These are phyloP conservation scores for Nymphalis c-album DNA, from an alignment of 2,888 invertebrate genomes.

Conservation along the genomic window DNA sequence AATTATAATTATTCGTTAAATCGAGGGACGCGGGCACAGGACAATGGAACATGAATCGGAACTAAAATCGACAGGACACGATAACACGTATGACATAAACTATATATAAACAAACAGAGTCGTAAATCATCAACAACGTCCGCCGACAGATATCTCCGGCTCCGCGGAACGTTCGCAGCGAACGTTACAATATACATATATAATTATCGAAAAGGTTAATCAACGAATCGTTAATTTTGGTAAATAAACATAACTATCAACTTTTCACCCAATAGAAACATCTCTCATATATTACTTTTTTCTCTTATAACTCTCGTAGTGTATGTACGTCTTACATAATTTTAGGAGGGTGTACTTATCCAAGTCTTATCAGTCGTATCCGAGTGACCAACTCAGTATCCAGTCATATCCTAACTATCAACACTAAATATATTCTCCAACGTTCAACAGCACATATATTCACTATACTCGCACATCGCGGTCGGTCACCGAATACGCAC, in stretches of 20 bases:
- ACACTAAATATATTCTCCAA: slow-evolving; percentile 79
- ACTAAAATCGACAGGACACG: slow-evolving; percentile 68
- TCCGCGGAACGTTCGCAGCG: slow-evolving; percentile 44
- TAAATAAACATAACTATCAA: slow-evolving; percentile 76
- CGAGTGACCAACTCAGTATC: slow-evolving; percentile 75
- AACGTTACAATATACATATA: slow-evolving; percentile 49
- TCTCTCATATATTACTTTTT: slow-evolving; percentile 77
- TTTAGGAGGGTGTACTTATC: slow-evolving; percentile 72
- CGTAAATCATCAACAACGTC: slow-evolving; percentile 46
- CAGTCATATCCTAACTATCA: slow-evolving; percentile 68
- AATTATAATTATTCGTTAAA: slow-evolving; percentile 70
- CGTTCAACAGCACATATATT: slow-evolving; percentile 82
- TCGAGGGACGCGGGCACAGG: slow-evolving; percentile 64
- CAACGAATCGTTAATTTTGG: slow-evolving; percentile 71
- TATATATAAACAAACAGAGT: slow-evolving; percentile 65
- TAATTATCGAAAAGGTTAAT: slow-evolving; percentile 61
- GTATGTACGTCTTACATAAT: slow-evolving; percentile 63
- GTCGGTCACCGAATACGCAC: slow-evolving; percentile 74
- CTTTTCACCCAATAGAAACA: slow-evolving; percentile 76
- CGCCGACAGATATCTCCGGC: slow-evolving; percentile 40
- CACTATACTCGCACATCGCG: slow-evolving; percentile 71
- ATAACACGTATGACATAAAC: slow-evolving; percentile 71
- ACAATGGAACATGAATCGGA: slow-evolving; percentile 68
- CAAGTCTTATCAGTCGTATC: slow-evolving; percentile 70
- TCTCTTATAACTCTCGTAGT: slow-evolving; percentile 73